Evolutionary conservation across 2,113 vertebrate genomes (phyloP), one percentile per base, ranked within the genome.

Genomic region (Pseudorasbora parva): DNA sequence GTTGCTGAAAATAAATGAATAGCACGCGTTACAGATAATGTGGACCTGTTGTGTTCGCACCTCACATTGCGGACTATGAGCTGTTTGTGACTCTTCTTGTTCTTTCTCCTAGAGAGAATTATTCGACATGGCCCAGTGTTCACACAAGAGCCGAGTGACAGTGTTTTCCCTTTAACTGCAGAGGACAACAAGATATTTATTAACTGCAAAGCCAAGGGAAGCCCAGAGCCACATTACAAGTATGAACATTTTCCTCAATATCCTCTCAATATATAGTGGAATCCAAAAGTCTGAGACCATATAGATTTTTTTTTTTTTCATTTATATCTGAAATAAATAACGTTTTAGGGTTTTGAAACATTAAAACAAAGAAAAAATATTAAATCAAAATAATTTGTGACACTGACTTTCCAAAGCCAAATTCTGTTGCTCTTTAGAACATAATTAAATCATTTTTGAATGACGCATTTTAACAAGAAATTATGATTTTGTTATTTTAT

Each of bases 101-200:
- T 37, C 60, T 64, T 82, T n/a, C 1, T 80, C 4, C 2, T 93
- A 97, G 96, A 93, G 81, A 89, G 88, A 85, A 92, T 92, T 62
- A 91, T 87, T n/a, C 91, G 92, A 25, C 95, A 95, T 2, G 93
- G 93, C 45, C 96, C 95, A 59, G 82, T 95, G 91, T 97, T 98
- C 89, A 95, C 93, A 64, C 95, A 96, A 89, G 96, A 97, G 89
- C 96, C 96, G 4, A 85, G 93, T 74, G 96, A 97, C 91, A 90
- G 92, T 60, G 93, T 92, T 87, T 95, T 97, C 74, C 96, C 95
- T 68, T 86, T 95, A 89, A 93, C 90, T 88, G 88, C 90, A 54
- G 92, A 94, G 43, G 91, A 95, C 86, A 87, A 95, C 83, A 94
- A 95, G 89, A 89, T 97, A 85, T 91, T 96, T 83, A 91, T 98